Percentiles rank a stretch among this genome's conserved stretches.
Conservation (phyloP, 2,888 invertebrate species). For the Hermaeophaga mercurialis region DNA sequence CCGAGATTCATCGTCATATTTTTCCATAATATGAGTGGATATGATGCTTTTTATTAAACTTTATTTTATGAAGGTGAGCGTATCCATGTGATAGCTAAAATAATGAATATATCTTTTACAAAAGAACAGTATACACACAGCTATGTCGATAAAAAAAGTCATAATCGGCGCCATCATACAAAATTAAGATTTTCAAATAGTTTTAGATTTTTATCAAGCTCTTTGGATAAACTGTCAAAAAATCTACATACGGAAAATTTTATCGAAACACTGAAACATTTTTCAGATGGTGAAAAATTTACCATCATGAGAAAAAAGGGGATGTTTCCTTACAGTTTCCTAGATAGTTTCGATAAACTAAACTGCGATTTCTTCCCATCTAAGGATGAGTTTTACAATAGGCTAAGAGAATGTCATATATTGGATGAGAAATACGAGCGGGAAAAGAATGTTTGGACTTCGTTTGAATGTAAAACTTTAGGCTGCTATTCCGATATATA, state of each 20-base stretch:
- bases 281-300: conserved; percentile 1
- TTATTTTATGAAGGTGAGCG: too few relatives aligned
- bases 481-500: conserved; percentile 12
- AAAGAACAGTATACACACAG: too few relatives aligned
- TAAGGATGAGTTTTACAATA: conserved; percentile 26
- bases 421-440: conserved; percentile 19
- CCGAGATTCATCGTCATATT: too few relatives aligned
- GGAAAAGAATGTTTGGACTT: not conserved
- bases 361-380: not conserved
- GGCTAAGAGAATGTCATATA: conserved; percentile 26
- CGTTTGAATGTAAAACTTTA: conserved; percentile 4
- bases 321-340: conserved; percentile 28
- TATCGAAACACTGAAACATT: conserved; percentile 4
- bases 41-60: too few relatives aligned
- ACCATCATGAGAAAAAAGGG: not conserved
- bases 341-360: conserved; percentile 16
- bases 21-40: too few relatives aligned
- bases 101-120: too few relatives aligned
- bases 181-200: too few relatives aligned
- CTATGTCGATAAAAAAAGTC: too few relatives aligned
- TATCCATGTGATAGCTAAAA: too few relatives aligned
- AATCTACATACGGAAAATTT: not conserved
- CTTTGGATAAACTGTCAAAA: not conserved
- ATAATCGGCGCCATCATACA: too few relatives aligned
- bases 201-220: not conserved